Percentiles rank a stretch among this genome's conserved stretches.
Conservation (phyloP, 1,140 invertebrate genomes). For the Temnothorax curvispinosus region DNA sequence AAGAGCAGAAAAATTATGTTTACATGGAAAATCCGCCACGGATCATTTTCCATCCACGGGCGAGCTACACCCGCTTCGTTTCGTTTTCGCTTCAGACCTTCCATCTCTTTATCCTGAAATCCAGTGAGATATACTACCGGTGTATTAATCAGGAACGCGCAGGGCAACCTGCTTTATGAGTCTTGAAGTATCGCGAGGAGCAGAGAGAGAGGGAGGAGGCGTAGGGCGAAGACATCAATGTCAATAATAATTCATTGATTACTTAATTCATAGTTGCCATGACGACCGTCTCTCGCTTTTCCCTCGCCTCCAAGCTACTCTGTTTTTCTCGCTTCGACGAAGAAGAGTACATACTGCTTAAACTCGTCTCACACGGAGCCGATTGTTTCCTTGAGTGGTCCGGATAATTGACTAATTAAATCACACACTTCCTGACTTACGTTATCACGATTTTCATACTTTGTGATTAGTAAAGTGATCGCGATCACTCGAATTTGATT, state of each 20-base stretch:
- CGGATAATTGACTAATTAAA: not conserved
- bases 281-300: slow-evolving; percentile 81
- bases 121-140: slow-evolving; percentile 78
- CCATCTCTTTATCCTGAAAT: slow-evolving; percentile 64
- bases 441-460: not conserved
- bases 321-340: slow-evolving; percentile 82
- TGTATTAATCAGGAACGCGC: slow-evolving; percentile 82
- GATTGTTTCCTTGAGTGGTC: not conserved
- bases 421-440: not conserved
- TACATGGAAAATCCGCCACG: slow-evolving; percentile 29
- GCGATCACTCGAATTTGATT: not conserved
- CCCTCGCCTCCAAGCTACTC: slow-evolving; percentile 76
- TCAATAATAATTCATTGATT: slow-evolving; percentile 87
- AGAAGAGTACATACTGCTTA: slow-evolving; percentile 76
- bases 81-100: slow-evolving; percentile 50
- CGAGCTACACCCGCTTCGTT: slow-evolving; percentile 21
- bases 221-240: slow-evolving; percentile 84
- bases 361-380: slow-evolving; percentile 76
- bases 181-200: slow-evolving; percentile 80
- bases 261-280: slow-evolving; percentile 85
- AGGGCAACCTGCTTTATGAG: slow-evolving; percentile 79
- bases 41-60: slow-evolving; percentile 54
- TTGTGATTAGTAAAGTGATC: not conserved
- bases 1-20: slow-evolving; percentile 60
- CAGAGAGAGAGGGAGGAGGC: slow-evolving; percentile 60